Percentiles rank a stretch among this genome's conserved stretches.
phyloP scores from a whole-genome alignment of 2,797 vertebrate species.

The Cephalopachus bancanus region DNA sequence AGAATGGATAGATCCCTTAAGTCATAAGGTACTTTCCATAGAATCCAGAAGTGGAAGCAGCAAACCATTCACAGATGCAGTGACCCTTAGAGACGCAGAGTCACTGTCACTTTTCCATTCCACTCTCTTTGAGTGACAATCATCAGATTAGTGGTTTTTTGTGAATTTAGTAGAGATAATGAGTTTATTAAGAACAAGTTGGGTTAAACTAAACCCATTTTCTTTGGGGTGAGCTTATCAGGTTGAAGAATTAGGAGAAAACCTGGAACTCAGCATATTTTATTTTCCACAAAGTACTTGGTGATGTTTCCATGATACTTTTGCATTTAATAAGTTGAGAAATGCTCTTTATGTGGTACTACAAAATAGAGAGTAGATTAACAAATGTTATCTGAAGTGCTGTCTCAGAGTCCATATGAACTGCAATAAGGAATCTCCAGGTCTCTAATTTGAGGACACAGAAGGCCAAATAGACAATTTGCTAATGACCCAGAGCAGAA shows the following conservation, averaged over 20 bases:
- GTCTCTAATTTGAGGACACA: neutral
- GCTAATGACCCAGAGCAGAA: neutral
- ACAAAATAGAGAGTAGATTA: neutral
- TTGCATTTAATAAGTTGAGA: neutral
- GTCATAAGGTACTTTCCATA: too few relatives aligned
- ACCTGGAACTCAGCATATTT: neutral
- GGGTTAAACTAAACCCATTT: neutral
- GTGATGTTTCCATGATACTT: neutral
- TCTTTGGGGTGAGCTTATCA: neutral
- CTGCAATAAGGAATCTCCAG: neutral
- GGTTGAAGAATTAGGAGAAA: neutral
- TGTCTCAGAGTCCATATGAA: neutral
- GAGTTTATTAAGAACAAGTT: neutral
- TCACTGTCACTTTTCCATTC: neutral
- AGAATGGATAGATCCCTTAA: too few relatives aligned
- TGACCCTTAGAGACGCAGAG: neutral
- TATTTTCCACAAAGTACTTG: neutral
- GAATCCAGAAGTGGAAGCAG: neutral
- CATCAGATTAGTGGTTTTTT: neutral
- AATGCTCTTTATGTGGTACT: neutral
- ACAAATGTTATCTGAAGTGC: neutral
- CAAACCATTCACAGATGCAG: neutral
- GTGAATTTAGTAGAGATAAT: neutral
- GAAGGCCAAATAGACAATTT: neutral
- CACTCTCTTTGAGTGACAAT: neutral